Percentiles rank a stretch among this genome's conserved stretches.
phyloP scores from a whole-genome alignment of 2,888 invertebrate genomes.

The Ganaspis brasiliensis region DNA sequence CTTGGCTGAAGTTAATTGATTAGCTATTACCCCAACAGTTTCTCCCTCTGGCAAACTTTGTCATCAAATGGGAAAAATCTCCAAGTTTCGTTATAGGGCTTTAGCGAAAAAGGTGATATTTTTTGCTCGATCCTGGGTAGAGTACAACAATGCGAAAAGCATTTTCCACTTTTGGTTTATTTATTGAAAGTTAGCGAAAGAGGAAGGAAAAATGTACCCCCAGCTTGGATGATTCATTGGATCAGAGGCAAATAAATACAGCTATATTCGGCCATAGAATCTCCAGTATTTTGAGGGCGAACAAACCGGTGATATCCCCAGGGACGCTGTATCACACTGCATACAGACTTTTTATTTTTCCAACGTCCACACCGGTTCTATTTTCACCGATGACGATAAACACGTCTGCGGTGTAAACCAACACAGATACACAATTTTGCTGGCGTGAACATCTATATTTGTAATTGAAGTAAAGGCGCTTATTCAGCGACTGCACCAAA shows the following conservation, averaged over 20 bases:
- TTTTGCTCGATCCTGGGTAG: background rate
- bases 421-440: background rate
- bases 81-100: constrained; percentile 7
- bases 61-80: background rate
- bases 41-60: background rate
- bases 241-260: constrained; percentile 30
- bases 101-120: background rate
- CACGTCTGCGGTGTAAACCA: constrained; percentile 11
- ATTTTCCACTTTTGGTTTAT: constrained; percentile 14
- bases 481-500: background rate
- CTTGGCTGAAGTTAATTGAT: too few species aligned
- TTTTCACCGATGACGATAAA: constrained; percentile 36
- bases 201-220: constrained; percentile 5
- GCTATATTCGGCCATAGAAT: constrained; percentile 19
- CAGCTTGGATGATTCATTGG: constrained; percentile 26
- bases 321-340: constrained; percentile 34
- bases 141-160: background rate
- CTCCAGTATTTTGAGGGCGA: background rate
- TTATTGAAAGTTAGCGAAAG: constrained; percentile 1
- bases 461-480: constrained; percentile 8
- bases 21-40: background rate
- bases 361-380: constrained; percentile 30
- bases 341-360: constrained; percentile 34
- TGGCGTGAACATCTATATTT: background rate
- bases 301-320: constrained; percentile 29